Conservation (phyloP, 2,113 vertebrate genomes). For the Python bivittatus region DNA sequence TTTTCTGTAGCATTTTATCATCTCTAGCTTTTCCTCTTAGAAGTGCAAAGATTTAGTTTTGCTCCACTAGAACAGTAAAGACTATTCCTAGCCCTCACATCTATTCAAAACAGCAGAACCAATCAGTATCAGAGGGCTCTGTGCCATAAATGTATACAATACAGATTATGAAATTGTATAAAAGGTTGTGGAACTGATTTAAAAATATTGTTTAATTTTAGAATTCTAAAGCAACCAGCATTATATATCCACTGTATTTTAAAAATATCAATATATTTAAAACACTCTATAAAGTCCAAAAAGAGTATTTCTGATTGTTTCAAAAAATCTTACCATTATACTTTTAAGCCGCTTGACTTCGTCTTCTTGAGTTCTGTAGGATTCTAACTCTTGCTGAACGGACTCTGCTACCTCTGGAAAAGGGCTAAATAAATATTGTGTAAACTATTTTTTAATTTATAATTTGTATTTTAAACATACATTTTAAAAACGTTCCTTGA, state of each 20-base stretch:
- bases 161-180: not conserved
- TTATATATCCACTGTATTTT: not conserved
- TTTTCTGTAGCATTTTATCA: not conserved
- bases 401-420: conserved; percentile 98
- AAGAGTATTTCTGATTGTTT: not conserved
- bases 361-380: conserved; percentile 94
- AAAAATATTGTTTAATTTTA: not conserved
- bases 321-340: conserved; percentile 87
- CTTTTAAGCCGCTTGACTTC: conserved; percentile 96
- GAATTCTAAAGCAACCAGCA: not conserved
- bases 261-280: not conserved
- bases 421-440: conserved; percentile 77
- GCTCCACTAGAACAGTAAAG: not conserved
- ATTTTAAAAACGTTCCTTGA: not conserved
- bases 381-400: conserved; percentile 93
- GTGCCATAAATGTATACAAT: not conserved
- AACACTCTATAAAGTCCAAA: not conserved
- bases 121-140: not conserved
- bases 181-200: not conserved
- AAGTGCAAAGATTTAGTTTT: not conserved
- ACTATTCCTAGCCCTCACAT: not conserved
- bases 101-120: not conserved
- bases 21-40: not conserved
- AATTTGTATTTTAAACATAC: not conserved
- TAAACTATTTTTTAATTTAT: conserved; percentile 45